Evolutionary conservation across 2,888 invertebrate genomes (phyloP), one percentile per base, ranked within the genome.

Genomic region (Drosophila tripunctata): DNA sequence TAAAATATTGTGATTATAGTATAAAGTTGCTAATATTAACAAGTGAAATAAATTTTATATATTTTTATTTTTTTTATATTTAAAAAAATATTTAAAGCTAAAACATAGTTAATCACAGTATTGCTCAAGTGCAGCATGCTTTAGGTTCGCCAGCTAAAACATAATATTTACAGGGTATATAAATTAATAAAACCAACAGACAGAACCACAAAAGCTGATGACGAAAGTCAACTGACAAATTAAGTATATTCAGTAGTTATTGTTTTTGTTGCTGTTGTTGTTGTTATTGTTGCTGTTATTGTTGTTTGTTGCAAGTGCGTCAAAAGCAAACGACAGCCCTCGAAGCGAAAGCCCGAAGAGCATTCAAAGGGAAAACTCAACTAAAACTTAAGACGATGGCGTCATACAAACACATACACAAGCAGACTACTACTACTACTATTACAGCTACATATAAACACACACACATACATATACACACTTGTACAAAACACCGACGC

Each of bases 211-310:
- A 56, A 67, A 70, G 64, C 71, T 75, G 76, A 75, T 75, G 75
- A 75, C 71, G 72, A 75, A 75, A 72, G 60, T 60, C 72, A 73
- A 73, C 73, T 76, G 61, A 69, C 70, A 75, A 72, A 70, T 72
- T 72, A 65, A 60, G 48, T 75, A 50, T 56, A 60, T 64, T 60
- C 40, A 15, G 45, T 52, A 54, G 57, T 56, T 40, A 21, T 40
- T 41, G 55, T 31, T 67, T 43, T 54, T 45, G 15, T 31, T 47
- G 15, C 21, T 33, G 45, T 10, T 36, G n/a, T 17, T 60, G 35
- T 40, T 45, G 27, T 10, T 57, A 35, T 5, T 45, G 30, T 14
- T 43, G 17, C 40, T 44, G 19, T n/a, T 57, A 57, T 14, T 58
- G 31, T 10, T 43, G 44, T 47, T 43, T 66, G 68, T 7, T 68